Percentiles rank a stretch among this genome's conserved stretches.
These are phyloP conservation scores for Andrena chrysosceles DNA, from an alignment of 2,888 invertebrate species.

Conservation along the genomic window DNA sequence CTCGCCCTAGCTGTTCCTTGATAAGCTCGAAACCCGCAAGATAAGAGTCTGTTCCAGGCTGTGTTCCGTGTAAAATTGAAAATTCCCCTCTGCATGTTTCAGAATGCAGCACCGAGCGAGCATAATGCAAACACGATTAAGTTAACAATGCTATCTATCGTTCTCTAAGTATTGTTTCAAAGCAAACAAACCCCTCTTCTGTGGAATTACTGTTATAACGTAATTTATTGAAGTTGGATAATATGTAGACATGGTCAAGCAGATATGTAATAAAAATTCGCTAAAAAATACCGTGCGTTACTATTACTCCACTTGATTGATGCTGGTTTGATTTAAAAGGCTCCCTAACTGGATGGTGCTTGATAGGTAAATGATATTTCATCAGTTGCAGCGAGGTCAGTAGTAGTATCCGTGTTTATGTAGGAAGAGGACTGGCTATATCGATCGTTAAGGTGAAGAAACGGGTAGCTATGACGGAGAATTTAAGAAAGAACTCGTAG, in stretches of 20 bases:
- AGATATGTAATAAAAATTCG: too few species aligned
- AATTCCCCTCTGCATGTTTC: background rate
- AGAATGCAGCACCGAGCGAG: slow-evolving; percentile 20
- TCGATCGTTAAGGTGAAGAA: slow-evolving; percentile 53
- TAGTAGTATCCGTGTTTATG: background rate
- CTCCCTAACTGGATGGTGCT: too few species aligned
- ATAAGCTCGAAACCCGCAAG: background rate
- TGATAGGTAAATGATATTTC: background rate
- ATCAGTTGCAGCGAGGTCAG: background rate
- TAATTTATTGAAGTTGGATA: too few species aligned
- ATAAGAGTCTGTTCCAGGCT: background rate
- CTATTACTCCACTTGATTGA: too few species aligned
- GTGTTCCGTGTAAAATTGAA: slow-evolving; percentile 45
- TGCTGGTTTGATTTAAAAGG: too few species aligned
- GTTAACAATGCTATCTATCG: slow-evolving; percentile 31
- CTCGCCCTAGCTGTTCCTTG: slow-evolving; percentile 14
- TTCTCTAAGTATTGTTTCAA: background rate
- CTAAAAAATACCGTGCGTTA: too few species aligned
- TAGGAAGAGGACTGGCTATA: too few species aligned
- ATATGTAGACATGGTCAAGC: too few species aligned
- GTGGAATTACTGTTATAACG: too few species aligned
- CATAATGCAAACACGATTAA: slow-evolving; percentile 50
- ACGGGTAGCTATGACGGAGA: slow-evolving; percentile 36
- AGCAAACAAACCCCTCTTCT: too few species aligned
- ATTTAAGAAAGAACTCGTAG: slow-evolving; percentile 37